Base-by-base conservation (phyloP, 2,797 vertebrate genomes). In the Stomatorhinus walkeri region DNA sequence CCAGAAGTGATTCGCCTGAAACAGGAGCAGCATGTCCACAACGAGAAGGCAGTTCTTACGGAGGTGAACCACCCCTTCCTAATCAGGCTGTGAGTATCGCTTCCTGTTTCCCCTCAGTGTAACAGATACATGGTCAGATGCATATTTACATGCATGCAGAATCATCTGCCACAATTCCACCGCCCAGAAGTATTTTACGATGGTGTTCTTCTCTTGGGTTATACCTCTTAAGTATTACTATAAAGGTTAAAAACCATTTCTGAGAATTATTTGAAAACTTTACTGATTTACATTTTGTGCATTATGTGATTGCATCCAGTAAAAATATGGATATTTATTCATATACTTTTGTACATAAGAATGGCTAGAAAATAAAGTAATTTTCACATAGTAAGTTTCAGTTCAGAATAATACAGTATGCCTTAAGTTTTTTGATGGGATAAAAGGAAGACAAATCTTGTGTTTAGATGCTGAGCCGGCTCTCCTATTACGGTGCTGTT, bases 21-120 rank as follows among this genome's bases (percentile, higher is more conserved):
- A 92, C 98, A 99, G 93, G 97, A 99, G 88, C 97, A 98, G 32
- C 98, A 99, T 0, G 98, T 99, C 5, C 97, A 98, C 94, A 99
- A 98, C 3, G 97, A 99, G 93, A 99, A 99, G 92, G 96, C 97
- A 14, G 98, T 98, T 79, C 95, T 99, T 89, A 93, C 94, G 24
- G 97, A 98, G 91, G 96, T 97, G 91, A 96, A 94, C 92, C 97
- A 99, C 93, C 96, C 97, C 0, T 98, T 98, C 93, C 95, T 98
- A 91, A 97, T 99, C 91, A 94, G 94, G 91, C 93, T 98, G 98
- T 99, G 94, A 98, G 98, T 97, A 52, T 2, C 32, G 5, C 0
- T 9, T 22, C 16, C 12, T 22, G 16, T 32, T 54, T 2, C 1
- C 16, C 16, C 76, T 40, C 40, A 12, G 40, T n/a, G 19, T 72